Evolutionary conservation across 2,797 vertebrate genomes (phyloP).

Genomic region (Tragopan temminckii): DNA sequence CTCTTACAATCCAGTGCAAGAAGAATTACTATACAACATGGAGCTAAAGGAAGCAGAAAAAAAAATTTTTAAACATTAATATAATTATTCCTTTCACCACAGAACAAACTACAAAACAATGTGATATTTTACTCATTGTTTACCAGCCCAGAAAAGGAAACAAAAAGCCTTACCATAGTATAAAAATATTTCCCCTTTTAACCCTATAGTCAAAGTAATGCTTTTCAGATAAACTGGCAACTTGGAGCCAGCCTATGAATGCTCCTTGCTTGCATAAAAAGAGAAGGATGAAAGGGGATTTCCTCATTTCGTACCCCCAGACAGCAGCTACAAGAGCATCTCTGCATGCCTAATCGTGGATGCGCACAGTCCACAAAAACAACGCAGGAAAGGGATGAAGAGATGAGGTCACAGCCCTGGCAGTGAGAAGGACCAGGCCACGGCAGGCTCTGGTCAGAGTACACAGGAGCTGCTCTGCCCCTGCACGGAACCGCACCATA

Average conservation of each 20-base stretch:
- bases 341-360: not conserved
- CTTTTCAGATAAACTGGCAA: constrained; percentile 3
- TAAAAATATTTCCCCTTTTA: constrained; percentile 54
- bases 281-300: not conserved
- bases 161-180: not conserved
- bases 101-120: constrained; percentile 11
- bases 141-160: not conserved
- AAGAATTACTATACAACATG: not conserved
- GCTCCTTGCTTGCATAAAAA: not conserved
- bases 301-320: not conserved
- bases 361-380: not conserved
- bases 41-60: not conserved
- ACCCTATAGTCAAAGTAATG: not conserved
- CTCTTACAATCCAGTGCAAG: not conserved
- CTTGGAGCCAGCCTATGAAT: not conserved
- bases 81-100: not conserved
- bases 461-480: accelerated
- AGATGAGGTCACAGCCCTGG: accelerated
- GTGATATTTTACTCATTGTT: not conserved
- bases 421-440: not conserved
- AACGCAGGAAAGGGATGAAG: not conserved
- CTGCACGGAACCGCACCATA: not conserved
- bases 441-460: accelerated
- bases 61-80: not conserved
- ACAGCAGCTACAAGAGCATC: accelerated